Base-by-base conservation (phyloP, 2,113 vertebrate species). In the Archocentrus centrarchus region DNA sequence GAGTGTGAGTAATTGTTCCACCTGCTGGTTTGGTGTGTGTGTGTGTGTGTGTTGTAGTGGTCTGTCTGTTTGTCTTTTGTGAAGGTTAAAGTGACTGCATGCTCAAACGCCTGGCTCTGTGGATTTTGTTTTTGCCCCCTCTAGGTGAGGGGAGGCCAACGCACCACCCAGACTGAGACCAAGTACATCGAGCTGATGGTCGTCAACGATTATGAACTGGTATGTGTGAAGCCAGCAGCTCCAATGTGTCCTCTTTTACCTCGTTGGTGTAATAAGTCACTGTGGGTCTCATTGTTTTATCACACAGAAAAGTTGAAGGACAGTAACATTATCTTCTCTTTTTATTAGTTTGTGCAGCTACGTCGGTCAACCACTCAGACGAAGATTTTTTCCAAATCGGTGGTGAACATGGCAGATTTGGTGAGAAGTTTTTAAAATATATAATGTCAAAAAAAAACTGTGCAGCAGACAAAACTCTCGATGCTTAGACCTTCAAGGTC, bases 111-210 rank as follows among this genome's bases (percentile, higher is more conserved):
- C 39, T 59, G 7, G 10, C 35, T 59, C 35, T 24, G 44, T 77
- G 75, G 39, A 35, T 1, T 80, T 60, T 89, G 59, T 82, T 63
- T 5, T 76, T 60, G 18, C 68, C 62, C 15, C 79, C 75, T 79
- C 5, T 93, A 99, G 98, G 97, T 97, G 80, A 96, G 97, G 77
- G 95, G 97, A 79, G 95, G 95, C 60, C 97, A 97, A 58, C 97
- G 96, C 87, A 98, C 97, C 0, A 97, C 98, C n/a, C 97, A 98
- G 93, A 98, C 97, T 0, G 98, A 99, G 95, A 99, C 98, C 92
- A 99, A 99, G 94, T 99, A 98, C 80, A 97, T 99, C 18, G 98
- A 99, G 94, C 95, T 99, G 94, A 97, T 98, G n/a, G 96, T 99
- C 20, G 96, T 99, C 61, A 99, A 99, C 0, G 98, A 99, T 93